A percentile compares a stretch with the other conserved stretches of the same genome.
Conservation (phyloP, 2,888 invertebrate species). For the Drosophila robusta region DNA sequence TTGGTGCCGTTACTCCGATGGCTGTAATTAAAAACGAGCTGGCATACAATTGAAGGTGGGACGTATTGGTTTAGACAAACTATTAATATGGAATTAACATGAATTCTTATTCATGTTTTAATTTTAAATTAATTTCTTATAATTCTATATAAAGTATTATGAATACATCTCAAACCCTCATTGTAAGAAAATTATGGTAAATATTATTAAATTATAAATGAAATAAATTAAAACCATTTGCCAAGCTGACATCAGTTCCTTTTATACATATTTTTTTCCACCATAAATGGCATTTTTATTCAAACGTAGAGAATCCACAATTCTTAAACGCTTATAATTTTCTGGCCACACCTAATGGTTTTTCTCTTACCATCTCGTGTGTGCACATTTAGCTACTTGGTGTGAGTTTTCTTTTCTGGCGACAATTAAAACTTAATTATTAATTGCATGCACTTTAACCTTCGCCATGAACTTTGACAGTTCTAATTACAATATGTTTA, state of each 20-base stretch:
- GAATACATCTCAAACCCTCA: too few species aligned
- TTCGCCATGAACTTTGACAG: conserved; percentile 72
- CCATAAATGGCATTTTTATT: not conserved
- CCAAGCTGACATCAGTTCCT: too few species aligned
- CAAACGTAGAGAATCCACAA: not conserved
- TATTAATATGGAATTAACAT: not conserved
- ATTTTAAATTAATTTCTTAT: too few species aligned
- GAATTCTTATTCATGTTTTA: not conserved
- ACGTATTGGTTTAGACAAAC: not conserved
- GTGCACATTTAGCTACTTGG: conserved; percentile 1
- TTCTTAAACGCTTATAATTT: not conserved
- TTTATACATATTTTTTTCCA: too few species aligned
- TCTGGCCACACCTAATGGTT: conserved; percentile 8
- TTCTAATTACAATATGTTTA: conserved; percentile 58
- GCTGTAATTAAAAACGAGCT: conserved; percentile 25
- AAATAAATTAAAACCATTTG: too few species aligned
- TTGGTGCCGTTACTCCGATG: conserved; percentile 23
- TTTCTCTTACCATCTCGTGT: conserved; percentile 9
- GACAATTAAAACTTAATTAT: conserved; percentile 71
- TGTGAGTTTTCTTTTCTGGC: conserved; percentile 6
- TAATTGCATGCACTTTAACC: conserved; percentile 71
- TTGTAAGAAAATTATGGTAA: too few species aligned
- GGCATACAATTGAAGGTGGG: not conserved
- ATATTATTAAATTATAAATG: too few species aligned
- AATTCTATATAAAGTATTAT: too few species aligned